These are phyloP conservation scores for Brotula barbata DNA, from an alignment of 2,797 vertebrate genomes.

Conservation along the genomic window DNA sequence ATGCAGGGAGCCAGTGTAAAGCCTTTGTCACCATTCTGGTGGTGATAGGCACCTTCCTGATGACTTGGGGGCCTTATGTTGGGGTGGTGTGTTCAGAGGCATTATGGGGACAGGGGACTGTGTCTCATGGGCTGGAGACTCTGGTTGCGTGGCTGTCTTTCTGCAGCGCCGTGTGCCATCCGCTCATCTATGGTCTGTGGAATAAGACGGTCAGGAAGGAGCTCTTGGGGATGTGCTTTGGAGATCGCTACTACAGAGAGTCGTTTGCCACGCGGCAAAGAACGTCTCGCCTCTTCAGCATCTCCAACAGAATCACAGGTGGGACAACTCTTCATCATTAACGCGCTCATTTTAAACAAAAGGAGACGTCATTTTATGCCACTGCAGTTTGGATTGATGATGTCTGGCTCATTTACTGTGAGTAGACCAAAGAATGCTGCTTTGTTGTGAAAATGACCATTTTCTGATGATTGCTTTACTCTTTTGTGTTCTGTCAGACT, in stretches of 20 bases:
- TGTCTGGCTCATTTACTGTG: neutral
- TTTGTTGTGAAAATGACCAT: neutral
- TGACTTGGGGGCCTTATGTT: constrained; percentile 96
- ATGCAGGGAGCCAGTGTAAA: constrained; percentile 97
- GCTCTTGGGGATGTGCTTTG: constrained; percentile 95
- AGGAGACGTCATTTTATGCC: neutral
- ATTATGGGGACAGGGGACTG: constrained; percentile 88
- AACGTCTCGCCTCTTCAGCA: constrained; percentile 93
- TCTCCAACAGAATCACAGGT: constrained; percentile 98
- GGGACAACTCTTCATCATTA: constrained; percentile 7
- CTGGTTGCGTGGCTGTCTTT: constrained; percentile 95
- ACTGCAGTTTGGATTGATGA: accelerated
- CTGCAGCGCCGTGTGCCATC: constrained; percentile 93
- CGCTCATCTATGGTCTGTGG: constrained; percentile 96
- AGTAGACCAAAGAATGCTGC: neutral
- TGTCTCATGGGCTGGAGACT: constrained; percentile 90
- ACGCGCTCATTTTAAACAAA: neutral
- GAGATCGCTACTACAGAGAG: constrained; percentile 93
- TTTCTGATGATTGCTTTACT: neutral
- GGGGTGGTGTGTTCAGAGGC: constrained; percentile 91
- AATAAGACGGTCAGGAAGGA: constrained; percentile 99
- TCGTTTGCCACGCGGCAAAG: constrained; percentile 90
- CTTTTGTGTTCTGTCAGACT: constrained; percentile 79
- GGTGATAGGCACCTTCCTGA: constrained; percentile 91
- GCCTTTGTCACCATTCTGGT: constrained; percentile 95